Percentiles rank a stretch among this genome's conserved stretches.
phyloP scores from a whole-genome alignment of 2,888 invertebrate genomes.

The Epicampocera succincta region DNA sequence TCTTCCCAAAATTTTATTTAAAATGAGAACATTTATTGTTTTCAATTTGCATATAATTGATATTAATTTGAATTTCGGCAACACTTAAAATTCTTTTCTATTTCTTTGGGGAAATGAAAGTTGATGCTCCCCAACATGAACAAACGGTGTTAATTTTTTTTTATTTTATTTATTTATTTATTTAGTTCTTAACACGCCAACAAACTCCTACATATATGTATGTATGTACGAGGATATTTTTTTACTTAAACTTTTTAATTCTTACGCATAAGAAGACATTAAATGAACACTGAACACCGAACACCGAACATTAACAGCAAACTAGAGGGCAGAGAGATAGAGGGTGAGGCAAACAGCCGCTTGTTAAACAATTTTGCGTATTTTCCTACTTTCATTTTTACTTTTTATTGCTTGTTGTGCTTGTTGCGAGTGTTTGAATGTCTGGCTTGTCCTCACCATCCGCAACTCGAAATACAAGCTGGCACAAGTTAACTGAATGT shows the following conservation, averaged over 20 bases:
- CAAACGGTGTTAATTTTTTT: too few relatives aligned
- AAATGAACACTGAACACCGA: background rate
- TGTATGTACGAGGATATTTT: too few relatives aligned
- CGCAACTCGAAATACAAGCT: background rate
- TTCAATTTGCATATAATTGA: constrained; percentile 66
- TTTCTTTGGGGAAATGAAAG: too few relatives aligned
- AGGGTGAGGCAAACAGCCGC: background rate
- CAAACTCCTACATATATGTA: too few relatives aligned
- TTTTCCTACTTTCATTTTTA: background rate
- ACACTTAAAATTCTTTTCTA: constrained; percentile 15
- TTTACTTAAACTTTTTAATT: too few relatives aligned
- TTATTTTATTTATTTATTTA: too few relatives aligned
- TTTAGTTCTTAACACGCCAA: too few relatives aligned
- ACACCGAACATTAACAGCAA: too few relatives aligned
- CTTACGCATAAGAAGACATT: background rate
- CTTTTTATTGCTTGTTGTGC: constrained; percentile 1
- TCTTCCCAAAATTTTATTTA: too few relatives aligned
- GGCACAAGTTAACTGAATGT: constrained; percentile 22
- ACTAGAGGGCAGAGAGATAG: too few relatives aligned
- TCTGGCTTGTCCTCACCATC: constrained; percentile 22
- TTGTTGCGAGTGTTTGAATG: background rate
- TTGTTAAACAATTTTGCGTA: constrained; percentile 11
- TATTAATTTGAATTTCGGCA: constrained; percentile 61
- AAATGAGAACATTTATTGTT: constrained; percentile 42
- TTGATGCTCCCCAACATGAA: too few relatives aligned